phyloP scores from a whole-genome alignment of 2,888 invertebrate genomes.

The Drepana falcataria region DNA sequence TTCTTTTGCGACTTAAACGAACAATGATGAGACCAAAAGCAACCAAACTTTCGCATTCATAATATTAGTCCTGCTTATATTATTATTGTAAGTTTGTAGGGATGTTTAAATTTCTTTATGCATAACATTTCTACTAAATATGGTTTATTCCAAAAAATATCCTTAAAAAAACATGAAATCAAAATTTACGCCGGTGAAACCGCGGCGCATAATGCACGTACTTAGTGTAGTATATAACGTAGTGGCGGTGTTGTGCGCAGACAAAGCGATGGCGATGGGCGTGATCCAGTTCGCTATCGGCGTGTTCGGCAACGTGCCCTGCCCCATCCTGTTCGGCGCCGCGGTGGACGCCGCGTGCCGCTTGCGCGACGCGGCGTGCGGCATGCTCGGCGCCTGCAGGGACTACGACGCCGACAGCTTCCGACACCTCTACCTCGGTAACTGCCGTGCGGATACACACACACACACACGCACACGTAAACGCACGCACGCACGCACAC shows the following conservation, averaged over 20 bases:
- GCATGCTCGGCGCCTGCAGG: constrained; percentile 89
- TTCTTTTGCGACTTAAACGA: too few species aligned
- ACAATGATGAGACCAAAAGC: too few species aligned
- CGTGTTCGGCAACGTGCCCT: constrained; percentile 95
- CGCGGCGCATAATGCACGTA: too few species aligned
- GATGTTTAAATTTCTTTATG: too few species aligned
- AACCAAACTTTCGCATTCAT: too few species aligned
- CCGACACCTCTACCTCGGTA: constrained; percentile 91
- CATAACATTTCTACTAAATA: too few species aligned
- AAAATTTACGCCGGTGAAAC: too few species aligned
- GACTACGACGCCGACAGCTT: constrained; percentile 92
- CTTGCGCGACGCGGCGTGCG: constrained; percentile 90
- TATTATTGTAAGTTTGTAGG: too few species aligned
- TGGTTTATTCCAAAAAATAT: too few species aligned
- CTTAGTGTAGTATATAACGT: not conserved
- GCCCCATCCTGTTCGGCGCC: constrained; percentile 95
- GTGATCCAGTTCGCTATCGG: constrained; percentile 96
- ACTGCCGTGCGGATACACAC: not conserved
- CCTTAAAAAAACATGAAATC: too few species aligned
- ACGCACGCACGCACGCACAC: not conserved
- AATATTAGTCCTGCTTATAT: too few species aligned
- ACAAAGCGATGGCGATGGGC: constrained; percentile 96
- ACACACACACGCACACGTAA: not conserved
- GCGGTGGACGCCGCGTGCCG: constrained; percentile 95
- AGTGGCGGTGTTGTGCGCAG: constrained; percentile 42